Percentiles rank a stretch among this genome's conserved stretches.
phyloP scores from a whole-genome alignment of 2,888 invertebrate genomes.

The Luperina nickerlii region DNA sequence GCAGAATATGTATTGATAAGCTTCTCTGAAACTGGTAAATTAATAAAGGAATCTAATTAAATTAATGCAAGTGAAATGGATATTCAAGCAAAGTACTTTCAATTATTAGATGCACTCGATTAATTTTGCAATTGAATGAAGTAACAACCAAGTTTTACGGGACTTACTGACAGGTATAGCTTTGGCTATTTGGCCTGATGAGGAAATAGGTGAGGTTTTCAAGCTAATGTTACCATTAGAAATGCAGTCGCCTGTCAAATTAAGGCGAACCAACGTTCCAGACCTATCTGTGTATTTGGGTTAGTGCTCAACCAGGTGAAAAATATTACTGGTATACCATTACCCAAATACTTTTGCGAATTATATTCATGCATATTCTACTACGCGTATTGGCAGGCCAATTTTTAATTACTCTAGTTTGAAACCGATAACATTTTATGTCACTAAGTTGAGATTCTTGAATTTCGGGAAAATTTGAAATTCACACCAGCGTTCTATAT shows the following conservation, averaged over 20 bases:
- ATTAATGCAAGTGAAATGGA: neutral
- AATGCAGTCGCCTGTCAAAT: constrained; percentile 54
- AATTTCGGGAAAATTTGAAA: constrained; percentile 20
- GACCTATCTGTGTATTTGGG: constrained; percentile 36
- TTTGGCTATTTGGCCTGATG: neutral
- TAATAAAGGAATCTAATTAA: constrained; percentile 9
- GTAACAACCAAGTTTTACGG: constrained; percentile 16
- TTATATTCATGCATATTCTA: neutral
- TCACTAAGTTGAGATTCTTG: constrained; percentile 12
- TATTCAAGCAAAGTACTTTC: constrained; percentile 1
- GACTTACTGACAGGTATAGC: neutral
- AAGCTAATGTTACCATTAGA: constrained; percentile 30
- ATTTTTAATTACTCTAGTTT: constrained; percentile 41
- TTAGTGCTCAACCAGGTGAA: constrained; percentile 28
- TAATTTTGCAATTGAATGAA: constrained; percentile 2
- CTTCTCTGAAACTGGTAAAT: neutral
- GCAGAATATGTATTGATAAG: constrained; percentile 14
- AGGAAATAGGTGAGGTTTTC: constrained; percentile 38
- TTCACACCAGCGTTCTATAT: constrained; percentile 2
- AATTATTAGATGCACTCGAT: constrained; percentile 19
- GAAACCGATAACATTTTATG: constrained; percentile 5
- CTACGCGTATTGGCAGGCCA: neutral
- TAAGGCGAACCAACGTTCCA: constrained; percentile 25
- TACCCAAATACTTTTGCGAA: neutral
- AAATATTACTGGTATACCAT: neutral